Evolutionary conservation across 2,113 vertebrate genomes (phyloP).

Genomic region (Sterna hirundo): DNA sequence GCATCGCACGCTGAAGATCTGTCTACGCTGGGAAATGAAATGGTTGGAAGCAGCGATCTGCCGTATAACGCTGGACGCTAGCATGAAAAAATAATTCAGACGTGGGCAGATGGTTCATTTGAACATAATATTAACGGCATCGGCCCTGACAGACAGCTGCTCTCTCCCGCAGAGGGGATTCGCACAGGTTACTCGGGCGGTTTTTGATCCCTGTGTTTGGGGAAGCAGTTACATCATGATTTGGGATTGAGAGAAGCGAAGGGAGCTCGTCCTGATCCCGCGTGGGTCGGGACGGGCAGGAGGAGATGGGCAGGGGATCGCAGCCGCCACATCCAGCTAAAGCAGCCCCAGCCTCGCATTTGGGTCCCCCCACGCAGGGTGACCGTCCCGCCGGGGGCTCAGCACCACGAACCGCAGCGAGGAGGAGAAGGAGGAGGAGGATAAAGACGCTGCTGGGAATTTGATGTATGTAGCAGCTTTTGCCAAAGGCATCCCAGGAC

Average conservation of each 20-base stretch:
- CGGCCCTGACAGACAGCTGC: too few relatives aligned
- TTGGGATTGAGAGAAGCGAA: too few relatives aligned
- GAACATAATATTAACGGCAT: too few relatives aligned
- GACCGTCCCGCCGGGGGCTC: neutral
- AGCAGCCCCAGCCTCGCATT: neutral
- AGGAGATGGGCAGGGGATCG: too few relatives aligned
- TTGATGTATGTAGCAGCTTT: neutral
- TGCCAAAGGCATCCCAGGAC: neutral
- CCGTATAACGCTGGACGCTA: accelerated
- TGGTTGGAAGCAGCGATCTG: neutral
- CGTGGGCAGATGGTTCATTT: neutral
- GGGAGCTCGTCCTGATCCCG: accelerated
- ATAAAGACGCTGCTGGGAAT: neutral
- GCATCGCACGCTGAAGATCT: neutral
- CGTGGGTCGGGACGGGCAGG: neutral
- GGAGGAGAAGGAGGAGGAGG: neutral
- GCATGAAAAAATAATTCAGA: neutral
- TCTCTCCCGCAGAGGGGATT: neutral
- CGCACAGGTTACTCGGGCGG: neutral
- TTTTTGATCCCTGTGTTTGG: accelerated
- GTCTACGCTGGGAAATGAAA: accelerated
- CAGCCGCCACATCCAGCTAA: neutral
- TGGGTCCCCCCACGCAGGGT: neutral
- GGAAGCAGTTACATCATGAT: too few relatives aligned
- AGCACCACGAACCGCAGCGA: accelerated